Percentiles rank a stretch among this genome's conserved stretches.
Conservation (phyloP, 2,113 vertebrate genomes). For the Aegotheles bennettii region DNA sequence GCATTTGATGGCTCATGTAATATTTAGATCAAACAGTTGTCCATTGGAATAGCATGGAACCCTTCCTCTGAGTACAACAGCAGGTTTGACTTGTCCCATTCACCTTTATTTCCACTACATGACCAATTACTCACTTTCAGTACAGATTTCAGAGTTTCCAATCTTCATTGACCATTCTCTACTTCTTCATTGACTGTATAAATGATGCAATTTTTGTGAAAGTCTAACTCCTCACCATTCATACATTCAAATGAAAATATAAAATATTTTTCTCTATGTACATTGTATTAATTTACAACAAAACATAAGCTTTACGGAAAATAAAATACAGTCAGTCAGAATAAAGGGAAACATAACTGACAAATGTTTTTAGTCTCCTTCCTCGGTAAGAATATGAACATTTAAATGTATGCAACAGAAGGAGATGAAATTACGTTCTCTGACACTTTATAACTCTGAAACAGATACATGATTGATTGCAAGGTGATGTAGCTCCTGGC, state of each 20-base stretch:
- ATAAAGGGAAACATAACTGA: conserved; percentile 10
- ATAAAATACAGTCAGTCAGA: neutral
- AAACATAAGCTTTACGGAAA: neutral
- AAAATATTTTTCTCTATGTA: neutral
- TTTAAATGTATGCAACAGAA: conserved; percentile 72
- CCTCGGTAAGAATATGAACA: conserved; percentile 50
- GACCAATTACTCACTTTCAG: neutral
- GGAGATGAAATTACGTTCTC: conserved; percentile 71
- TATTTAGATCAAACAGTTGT: neutral
- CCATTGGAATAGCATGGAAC: neutral
- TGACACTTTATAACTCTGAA: conserved; percentile 73
- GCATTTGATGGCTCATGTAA: neutral
- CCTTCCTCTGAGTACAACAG: neutral
- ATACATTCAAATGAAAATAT: neutral
- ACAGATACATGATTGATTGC: conserved; percentile 74
- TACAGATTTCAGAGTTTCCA: neutral
- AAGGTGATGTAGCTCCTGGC: conserved; percentile 64
- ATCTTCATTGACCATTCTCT: neutral
- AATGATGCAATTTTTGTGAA: neutral
- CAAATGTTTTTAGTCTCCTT: conserved; percentile 51
- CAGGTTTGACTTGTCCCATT: neutral
- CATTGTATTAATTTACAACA: neutral
- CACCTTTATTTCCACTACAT: neutral
- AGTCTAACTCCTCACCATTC: neutral
- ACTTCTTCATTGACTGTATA: neutral